Percentiles rank a stretch among this genome's conserved stretches.
These are phyloP conservation scores for Yasuhikotakia modesta DNA, from an alignment of 2,797 vertebrate genomes.

Conservation along the genomic window DNA sequence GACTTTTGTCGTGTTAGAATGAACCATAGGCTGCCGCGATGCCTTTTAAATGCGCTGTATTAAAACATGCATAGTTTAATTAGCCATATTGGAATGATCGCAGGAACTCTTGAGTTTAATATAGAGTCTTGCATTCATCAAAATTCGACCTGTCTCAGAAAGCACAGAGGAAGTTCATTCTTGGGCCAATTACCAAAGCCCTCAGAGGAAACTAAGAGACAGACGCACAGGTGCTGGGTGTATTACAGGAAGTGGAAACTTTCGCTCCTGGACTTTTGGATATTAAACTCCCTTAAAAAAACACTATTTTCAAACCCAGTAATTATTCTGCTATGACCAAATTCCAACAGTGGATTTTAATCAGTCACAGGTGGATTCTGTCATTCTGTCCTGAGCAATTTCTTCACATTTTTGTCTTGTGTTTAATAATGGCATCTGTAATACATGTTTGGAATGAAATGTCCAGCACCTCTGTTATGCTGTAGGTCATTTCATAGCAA, in stretches of 20 bases:
- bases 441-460: no score
- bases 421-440: no score
- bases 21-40: not conserved
- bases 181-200: constrained; percentile 35
- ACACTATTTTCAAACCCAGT: not conserved
- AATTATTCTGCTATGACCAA: not conserved
- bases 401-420: not conserved
- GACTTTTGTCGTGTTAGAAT: constrained; percentile 11
- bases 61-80: constrained; percentile 31
- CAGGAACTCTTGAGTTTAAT: constrained; percentile 35
- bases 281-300: not conserved
- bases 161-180: not conserved
- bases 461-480: no score
- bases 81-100: constrained; percentile 25
- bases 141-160: constrained; percentile 18
- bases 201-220: constrained; percentile 21
- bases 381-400: not conserved
- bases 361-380: not conserved
- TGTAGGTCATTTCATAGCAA: no score
- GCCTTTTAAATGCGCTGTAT: not conserved
- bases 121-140: not conserved
- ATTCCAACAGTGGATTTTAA: not conserved
- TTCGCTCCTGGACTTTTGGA: not conserved
- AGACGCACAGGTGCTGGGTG: not conserved
- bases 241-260: not conserved